Percentiles rank a stretch among this genome's conserved stretches.
Evolutionary conservation across 2,113 vertebrate genomes (phyloP).

Genomic region (Pitta sordida): DNA sequence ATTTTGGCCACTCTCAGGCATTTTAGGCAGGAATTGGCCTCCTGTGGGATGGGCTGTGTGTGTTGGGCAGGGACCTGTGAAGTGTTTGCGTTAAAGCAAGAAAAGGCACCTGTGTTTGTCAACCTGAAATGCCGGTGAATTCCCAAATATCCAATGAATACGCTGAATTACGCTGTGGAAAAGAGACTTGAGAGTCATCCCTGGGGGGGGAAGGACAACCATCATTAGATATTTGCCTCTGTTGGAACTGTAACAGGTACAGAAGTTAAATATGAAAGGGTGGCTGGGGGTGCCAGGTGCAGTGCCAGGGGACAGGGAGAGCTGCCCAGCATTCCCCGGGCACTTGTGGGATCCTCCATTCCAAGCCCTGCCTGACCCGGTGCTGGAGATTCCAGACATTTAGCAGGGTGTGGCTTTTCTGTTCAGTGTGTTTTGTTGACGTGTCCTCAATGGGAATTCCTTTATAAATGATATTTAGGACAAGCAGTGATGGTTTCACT

Average conservation of each 20-base stretch:
- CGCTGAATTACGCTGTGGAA: too few species aligned
- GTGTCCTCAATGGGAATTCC: not conserved
- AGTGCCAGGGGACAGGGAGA: not conserved
- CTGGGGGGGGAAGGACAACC: not conserved
- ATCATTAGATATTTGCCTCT: not conserved
- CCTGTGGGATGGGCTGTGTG: not conserved
- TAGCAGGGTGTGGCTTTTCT: too few species aligned
- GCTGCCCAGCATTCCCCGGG: not conserved
- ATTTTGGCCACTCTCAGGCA: not conserved
- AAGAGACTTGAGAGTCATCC: fast-evolving
- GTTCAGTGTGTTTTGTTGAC: too few species aligned
- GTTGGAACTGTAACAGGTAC: not conserved
- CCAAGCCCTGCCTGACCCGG: not conserved
- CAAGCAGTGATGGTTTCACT: not conserved
- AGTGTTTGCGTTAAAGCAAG: not conserved
- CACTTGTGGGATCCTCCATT: not conserved
- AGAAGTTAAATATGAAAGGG: not conserved
- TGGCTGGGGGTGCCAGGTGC: fast-evolving
- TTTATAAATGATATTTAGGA: not conserved
- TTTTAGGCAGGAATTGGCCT: not conserved
- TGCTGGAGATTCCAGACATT: too few species aligned
- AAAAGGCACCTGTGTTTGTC: not conserved
- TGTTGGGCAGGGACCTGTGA: not conserved
- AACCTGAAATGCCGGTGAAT: too few species aligned
- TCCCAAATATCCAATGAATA: too few species aligned